phyloP scores from a whole-genome alignment of 2,888 invertebrate genomes.

The Melitaea athalia region DNA sequence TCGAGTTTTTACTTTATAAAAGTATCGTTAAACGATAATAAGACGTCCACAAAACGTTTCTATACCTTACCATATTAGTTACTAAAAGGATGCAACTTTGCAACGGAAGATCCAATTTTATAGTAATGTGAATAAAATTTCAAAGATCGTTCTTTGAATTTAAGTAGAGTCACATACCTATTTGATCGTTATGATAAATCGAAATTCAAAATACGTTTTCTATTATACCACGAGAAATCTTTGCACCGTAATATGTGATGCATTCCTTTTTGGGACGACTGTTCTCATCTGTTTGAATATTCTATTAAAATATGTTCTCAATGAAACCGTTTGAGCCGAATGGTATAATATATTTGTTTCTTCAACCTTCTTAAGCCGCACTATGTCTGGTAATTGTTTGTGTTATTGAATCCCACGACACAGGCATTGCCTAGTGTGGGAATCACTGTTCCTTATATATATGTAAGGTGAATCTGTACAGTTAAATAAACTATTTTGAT shows the following conservation, averaged over 20 bases:
- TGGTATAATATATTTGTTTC: no score
- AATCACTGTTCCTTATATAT: no score
- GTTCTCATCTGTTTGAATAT: background rate
- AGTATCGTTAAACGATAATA: conserved; percentile 3
- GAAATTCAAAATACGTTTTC: background rate
- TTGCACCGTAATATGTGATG: background rate
- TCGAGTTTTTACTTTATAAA: background rate
- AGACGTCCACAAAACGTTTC: background rate
- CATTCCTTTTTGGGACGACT: background rate
- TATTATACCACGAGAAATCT: background rate
- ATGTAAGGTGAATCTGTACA: no score
- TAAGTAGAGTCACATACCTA: background rate
- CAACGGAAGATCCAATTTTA: background rate
- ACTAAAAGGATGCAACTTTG: background rate
- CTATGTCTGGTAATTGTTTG: no score
- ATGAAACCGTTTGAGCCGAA: no score
- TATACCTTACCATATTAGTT: background rate
- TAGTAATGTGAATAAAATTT: conserved; percentile 1
- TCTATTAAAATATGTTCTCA: background rate
- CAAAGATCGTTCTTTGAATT: conserved; percentile 1
- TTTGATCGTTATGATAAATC: background rate
- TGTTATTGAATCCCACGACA: no score
- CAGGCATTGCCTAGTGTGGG: no score
- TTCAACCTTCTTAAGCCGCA: no score
- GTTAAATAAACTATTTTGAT: no score